These are phyloP conservation scores for Salvelinus namaycush DNA, from an alignment of 2,113 vertebrate species.

Conservation along the genomic window DNA sequence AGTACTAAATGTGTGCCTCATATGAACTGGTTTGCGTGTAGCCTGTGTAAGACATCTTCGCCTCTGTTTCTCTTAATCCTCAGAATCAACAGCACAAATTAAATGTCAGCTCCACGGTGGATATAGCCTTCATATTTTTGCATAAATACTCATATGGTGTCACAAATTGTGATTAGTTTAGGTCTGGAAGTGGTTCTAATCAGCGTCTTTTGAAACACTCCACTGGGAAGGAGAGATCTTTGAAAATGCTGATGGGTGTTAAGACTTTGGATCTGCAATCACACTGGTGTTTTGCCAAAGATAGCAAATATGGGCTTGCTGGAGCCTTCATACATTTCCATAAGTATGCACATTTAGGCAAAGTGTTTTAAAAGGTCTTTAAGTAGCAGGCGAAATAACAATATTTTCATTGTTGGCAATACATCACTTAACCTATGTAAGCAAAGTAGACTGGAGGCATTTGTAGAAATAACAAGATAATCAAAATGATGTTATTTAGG, in stretches of 20 bases:
- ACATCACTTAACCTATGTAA: too few species aligned
- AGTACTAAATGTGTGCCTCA: background rate
- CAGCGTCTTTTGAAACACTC: constrained; percentile 23
- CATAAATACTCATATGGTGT: constrained; percentile 31
- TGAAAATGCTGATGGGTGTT: constrained; percentile 46
- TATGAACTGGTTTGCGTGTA: background rate
- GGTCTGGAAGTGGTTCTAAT: constrained; percentile 39
- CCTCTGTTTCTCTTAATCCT: constrained; percentile 21
- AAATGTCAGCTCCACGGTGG: constrained; percentile 31
- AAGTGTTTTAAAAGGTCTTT: background rate
- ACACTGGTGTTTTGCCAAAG: constrained; percentile 23
- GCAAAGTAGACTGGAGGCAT: too few species aligned
- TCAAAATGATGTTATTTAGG: background rate
- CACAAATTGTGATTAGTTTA: constrained; percentile 36
- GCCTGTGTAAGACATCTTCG: background rate
- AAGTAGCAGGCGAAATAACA: background rate
- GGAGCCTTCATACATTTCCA: background rate
- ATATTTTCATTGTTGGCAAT: too few species aligned
- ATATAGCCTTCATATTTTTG: constrained; percentile 25
- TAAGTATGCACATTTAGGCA: background rate
- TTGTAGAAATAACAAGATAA: too few species aligned
- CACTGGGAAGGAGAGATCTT: constrained; percentile 20
- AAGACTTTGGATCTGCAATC: constrained; percentile 26
- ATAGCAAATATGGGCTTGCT: constrained; percentile 25
- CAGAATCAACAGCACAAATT: constrained; percentile 12